These are phyloP conservation scores for Thryonomys swinderianus DNA, from an alignment of 2,113 vertebrate genomes.

Conservation along the genomic window DNA sequence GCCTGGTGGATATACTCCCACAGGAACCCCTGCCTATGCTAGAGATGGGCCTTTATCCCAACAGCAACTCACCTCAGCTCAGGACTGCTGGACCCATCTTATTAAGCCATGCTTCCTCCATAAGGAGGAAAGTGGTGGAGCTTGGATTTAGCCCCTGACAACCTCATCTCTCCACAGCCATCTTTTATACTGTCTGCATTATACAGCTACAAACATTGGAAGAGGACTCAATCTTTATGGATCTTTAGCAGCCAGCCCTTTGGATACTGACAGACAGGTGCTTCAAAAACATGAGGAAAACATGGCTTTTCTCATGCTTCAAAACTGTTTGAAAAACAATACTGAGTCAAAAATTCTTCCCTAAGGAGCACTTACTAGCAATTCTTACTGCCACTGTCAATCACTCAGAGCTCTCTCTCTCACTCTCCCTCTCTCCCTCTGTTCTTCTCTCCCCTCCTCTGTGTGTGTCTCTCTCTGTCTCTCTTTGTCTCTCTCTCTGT, in stretches of 20 bases:
- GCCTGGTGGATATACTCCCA: not conserved
- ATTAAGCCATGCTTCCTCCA: not conserved
- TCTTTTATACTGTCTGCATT: not conserved
- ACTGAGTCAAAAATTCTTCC: constrained; percentile 56
- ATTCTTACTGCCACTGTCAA: constrained; percentile 45
- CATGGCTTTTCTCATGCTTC: constrained; percentile 36
- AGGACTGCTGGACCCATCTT: not conserved
- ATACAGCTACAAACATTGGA: not conserved
- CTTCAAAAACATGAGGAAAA: constrained; percentile 54
- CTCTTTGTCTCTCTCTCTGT: not conserved
- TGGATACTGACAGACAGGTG: constrained; percentile 38
- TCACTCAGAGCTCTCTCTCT: constrained; percentile 19
- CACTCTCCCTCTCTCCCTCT: not conserved
- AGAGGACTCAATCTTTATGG: not conserved
- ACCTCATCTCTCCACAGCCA: not conserved
- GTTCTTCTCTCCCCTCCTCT: not conserved
- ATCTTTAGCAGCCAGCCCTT: constrained; percentile 28
- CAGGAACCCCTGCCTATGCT: not conserved
- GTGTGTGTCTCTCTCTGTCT: not conserved
- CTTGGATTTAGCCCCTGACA: not conserved
- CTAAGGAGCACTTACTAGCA: constrained; percentile 61
- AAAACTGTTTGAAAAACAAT: constrained; percentile 69
- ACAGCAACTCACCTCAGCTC: not conserved
- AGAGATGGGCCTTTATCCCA: not conserved
- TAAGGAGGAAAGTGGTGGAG: not conserved